A percentile compares a stretch with the other conserved stretches of the same genome.
Conservation (phyloP, 1,140 invertebrate genomes). For the Mycetomoellerius zeteki region DNA sequence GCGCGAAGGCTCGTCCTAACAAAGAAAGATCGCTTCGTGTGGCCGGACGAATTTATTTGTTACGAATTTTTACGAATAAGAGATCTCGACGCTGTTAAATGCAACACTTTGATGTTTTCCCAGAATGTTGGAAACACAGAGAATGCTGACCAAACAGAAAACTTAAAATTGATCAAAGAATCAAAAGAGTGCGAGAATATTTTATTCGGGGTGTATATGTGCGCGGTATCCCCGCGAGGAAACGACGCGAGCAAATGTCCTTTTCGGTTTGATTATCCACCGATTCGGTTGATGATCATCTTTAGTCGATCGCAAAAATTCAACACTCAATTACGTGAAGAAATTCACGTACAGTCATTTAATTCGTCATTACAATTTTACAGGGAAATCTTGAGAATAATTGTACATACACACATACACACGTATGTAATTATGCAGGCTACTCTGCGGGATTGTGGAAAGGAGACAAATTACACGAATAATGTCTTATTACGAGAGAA, state of each 20-base stretch:
- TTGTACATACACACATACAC: not conserved
- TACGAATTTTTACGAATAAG: not conserved
- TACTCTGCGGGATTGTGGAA: not conserved
- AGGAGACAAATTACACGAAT: not conserved
- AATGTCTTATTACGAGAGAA: not conserved
- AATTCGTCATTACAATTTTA: not conserved
- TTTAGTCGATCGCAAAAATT: constrained; percentile 15
- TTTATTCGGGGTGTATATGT: constrained; percentile 63
- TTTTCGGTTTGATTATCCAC: not conserved
- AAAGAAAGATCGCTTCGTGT: not conserved
- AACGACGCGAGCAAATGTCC: constrained; percentile 23
- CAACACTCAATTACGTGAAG: not conserved
- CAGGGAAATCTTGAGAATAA: not conserved
- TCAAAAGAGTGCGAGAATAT: constrained; percentile 74
- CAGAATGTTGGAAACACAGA: not conserved
- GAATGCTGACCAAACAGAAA: not conserved
- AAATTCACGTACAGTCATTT: not conserved
- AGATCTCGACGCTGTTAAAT: not conserved
- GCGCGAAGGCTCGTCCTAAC: not conserved
- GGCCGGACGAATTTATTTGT: not conserved
- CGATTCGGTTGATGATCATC: not conserved
- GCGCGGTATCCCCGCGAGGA: constrained; percentile 47
- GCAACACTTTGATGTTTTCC: not conserved
- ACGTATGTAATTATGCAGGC: not conserved
- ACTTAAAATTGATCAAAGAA: constrained; percentile 13